Conservation (phyloP, 2,113 vertebrate genomes). For the Harpagus bidentatus region DNA sequence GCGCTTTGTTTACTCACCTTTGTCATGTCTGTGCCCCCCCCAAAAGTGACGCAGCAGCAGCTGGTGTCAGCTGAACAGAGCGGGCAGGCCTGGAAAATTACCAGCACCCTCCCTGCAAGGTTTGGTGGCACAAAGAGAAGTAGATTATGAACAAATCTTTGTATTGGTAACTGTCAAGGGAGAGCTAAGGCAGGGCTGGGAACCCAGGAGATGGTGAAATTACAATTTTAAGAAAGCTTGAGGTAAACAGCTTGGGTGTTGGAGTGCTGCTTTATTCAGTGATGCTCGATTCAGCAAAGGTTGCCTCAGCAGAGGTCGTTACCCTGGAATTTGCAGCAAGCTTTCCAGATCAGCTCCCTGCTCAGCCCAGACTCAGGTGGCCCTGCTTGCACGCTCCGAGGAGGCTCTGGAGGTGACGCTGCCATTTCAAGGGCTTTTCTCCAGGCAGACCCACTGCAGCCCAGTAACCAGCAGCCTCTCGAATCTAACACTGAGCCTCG, state of each 20-base stretch:
- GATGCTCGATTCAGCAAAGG: not conserved
- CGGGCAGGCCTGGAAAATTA: constrained; percentile 49
- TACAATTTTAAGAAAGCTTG: not conserved
- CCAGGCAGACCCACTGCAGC: not conserved
- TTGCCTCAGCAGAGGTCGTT: not conserved
- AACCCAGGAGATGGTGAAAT: not conserved
- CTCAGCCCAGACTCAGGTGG: not conserved
- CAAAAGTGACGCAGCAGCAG: not conserved
- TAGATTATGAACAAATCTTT: not conserved
- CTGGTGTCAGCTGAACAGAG: not conserved
- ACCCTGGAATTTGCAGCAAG: not conserved
- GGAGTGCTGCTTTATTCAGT: not conserved
- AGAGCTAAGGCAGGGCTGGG: not conserved
- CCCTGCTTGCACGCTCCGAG: not conserved
- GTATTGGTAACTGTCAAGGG: not conserved
- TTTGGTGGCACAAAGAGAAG: not conserved
- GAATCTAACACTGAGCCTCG: not conserved
- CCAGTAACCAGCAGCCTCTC: not conserved
- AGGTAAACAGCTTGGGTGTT: not conserved
- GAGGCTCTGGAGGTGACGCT: not conserved
- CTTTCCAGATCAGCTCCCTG: not conserved
- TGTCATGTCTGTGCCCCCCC: not conserved
- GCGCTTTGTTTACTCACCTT: not conserved
- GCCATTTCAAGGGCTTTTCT: not conserved
- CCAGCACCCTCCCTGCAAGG: not conserved